These are phyloP conservation scores for Zootermopsis nevadensis DNA, from an alignment of 2,888 invertebrate species.

Conservation along the genomic window DNA sequence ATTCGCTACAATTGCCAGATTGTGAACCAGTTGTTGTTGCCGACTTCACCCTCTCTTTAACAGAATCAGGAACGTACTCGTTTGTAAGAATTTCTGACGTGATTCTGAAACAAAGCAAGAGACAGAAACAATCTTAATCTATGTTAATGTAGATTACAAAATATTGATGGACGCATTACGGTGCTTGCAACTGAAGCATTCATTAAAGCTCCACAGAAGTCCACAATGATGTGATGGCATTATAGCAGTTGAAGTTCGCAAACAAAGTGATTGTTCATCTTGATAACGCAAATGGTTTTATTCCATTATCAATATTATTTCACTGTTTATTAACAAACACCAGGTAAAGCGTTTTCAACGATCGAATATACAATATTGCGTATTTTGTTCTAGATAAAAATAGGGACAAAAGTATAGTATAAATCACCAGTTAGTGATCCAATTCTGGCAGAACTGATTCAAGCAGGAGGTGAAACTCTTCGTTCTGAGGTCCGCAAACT, in stretches of 20 bases:
- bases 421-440: too few relatives aligned
- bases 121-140: not conserved
- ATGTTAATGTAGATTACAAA: not conserved
- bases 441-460: too few relatives aligned
- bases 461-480: too few relatives aligned
- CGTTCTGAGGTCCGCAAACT: too few relatives aligned
- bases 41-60: conserved; percentile 53
- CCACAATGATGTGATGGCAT: not conserved
- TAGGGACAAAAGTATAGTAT: too few relatives aligned
- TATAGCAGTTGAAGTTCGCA: not conserved
- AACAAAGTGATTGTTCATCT: too few relatives aligned
- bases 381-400: too few relatives aligned
- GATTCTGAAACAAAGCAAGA: conserved; percentile 53
- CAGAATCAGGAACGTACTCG: conserved; percentile 54
- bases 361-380: too few relatives aligned
- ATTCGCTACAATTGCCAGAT: conserved; percentile 44
- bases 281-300: too few relatives aligned
- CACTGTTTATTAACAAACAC: too few relatives aligned
- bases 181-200: not conserved
- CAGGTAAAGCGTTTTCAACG: too few relatives aligned
- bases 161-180: not conserved
- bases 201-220: not conserved
- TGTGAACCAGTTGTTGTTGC: conserved; percentile 50
- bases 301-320: too few relatives aligned
- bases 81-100: conserved; percentile 56